Evolutionary conservation across 2,888 invertebrate species (phyloP), one percentile per base, ranked within the genome.

Genomic region (Cheilosia variabilis): DNA sequence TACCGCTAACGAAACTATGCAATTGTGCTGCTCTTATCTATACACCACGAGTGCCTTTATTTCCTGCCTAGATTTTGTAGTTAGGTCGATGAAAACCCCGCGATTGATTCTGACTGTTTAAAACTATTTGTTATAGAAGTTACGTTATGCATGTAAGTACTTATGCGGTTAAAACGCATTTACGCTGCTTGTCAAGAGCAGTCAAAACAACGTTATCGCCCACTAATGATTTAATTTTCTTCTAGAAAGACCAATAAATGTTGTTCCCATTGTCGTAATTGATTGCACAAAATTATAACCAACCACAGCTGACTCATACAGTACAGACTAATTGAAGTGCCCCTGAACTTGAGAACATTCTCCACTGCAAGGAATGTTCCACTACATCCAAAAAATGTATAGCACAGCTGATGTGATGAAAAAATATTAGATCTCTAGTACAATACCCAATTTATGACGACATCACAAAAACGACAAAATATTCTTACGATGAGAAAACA

Each of bases 291-390:
- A 73, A 41, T 43, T 43, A 58, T 31, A 19, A 72, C 52, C 1
- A 3, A 41, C n/a, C 10, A 50, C 13, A 34, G 17, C 72, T 62
- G 62, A 72, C 34, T 62, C 72, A 72, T 72, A 13, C 19, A 62
- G 27, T 43, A 17, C 15, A 24, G n/a, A 37, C 13, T 10, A 52
- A 72, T 31, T 47, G 55, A 37, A 24, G 37, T 6, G 62, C 19
- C 72, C 62, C 72, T 72, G 75, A 75, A 52, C 66, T 77, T 60
- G 47, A 53, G 43, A 65, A 45, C 10, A 53, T 71, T 57, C 47
- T 71, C 37, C 55, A 58, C 17, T 50, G 69, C 31, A 55, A 60
- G 5, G 37, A 62, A 45, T 57, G 45, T 41, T 62, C 37, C 47
- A 15, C 41, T 52, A 22, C 41, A 41, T 15, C 22, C 1, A 50